phyloP scores from a whole-genome alignment of 2,888 invertebrate genomes.

The Pollenia amentaria region DNA sequence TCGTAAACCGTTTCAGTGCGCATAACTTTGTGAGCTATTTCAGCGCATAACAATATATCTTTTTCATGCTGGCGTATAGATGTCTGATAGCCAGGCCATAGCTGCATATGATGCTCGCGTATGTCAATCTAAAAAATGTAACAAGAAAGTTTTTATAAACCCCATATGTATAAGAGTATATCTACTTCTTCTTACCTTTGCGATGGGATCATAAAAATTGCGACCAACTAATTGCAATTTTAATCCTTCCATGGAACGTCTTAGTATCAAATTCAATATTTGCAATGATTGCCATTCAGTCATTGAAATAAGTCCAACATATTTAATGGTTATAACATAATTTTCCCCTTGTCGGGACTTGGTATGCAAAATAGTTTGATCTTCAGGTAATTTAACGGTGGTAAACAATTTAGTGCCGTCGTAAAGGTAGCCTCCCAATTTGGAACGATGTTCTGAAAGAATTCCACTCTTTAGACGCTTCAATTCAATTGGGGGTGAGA shows the following conservation, averaged over 20 bases:
- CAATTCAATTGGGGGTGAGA: constrained; percentile 89
- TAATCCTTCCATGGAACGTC: constrained; percentile 86
- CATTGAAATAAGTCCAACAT: constrained; percentile 87
- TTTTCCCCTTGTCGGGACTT: constrained; percentile 85
- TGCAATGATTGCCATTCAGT: constrained; percentile 90
- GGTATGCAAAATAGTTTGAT: constrained; percentile 86
- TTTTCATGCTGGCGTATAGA: constrained; percentile 93
- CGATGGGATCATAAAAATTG: constrained; percentile 89
- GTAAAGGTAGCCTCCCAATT: constrained; percentile 89
- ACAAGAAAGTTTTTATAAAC: constrained; percentile 1
- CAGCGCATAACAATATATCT: constrained; percentile 90
- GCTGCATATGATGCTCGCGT: constrained; percentile 88
- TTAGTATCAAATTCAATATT: constrained; percentile 91
- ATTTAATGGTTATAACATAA: constrained; percentile 86
- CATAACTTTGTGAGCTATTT: constrained; percentile 93
- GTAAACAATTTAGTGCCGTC: constrained; percentile 91
- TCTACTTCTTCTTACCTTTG: constrained; percentile 85
- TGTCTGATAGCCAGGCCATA: constrained; percentile 94
- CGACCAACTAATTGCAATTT: constrained; percentile 89
- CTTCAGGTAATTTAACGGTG: constrained; percentile 86
- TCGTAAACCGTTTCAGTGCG: constrained; percentile 90
- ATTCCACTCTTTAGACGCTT: constrained; percentile 87
- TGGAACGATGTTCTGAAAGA: constrained; percentile 86
- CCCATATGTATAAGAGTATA: neutral
- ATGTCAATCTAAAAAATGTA: constrained; percentile 85